These are phyloP conservation scores for Sebastolobus altivelis DNA, from an alignment of 2,797 vertebrate genomes.

Conservation along the genomic window DNA sequence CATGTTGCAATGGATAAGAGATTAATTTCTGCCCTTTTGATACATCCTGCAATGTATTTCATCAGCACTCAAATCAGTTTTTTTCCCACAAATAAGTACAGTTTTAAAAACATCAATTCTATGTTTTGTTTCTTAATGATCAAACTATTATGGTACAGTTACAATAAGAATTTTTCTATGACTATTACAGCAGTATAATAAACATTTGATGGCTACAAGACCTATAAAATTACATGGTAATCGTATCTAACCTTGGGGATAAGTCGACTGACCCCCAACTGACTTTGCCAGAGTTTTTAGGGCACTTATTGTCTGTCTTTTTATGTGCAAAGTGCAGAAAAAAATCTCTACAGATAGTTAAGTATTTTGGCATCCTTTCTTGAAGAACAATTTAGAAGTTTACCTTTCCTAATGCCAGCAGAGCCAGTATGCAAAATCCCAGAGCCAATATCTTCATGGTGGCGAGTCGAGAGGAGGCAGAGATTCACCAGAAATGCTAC, in stretches of 20 bases:
- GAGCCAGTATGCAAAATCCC: conserved; percentile 34
- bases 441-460: conserved; percentile 58
- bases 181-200: background rate
- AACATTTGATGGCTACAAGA: background rate
- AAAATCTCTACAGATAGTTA: background rate
- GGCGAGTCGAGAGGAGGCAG: background rate
- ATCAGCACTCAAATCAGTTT: background rate
- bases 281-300: background rate
- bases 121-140: background rate
- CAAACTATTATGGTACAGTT: background rate
- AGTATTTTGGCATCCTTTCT: background rate
- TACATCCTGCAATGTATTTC: too few species aligned
- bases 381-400: background rate
- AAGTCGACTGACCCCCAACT: background rate
- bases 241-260: background rate
- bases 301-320: background rate
- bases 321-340: background rate
- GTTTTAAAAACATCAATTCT: background rate
- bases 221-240: background rate
- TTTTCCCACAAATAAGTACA: background rate
- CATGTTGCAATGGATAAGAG: background rate
- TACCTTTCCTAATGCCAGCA: conserved; percentile 69
- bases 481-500: conserved; percentile 3
- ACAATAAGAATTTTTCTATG: background rate
- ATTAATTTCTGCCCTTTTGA: background rate